A percentile compares a stretch with the other conserved stretches of the same genome.
phyloP scores from a whole-genome alignment of 1,140 invertebrate genomes.

The Proales similis region DNA sequence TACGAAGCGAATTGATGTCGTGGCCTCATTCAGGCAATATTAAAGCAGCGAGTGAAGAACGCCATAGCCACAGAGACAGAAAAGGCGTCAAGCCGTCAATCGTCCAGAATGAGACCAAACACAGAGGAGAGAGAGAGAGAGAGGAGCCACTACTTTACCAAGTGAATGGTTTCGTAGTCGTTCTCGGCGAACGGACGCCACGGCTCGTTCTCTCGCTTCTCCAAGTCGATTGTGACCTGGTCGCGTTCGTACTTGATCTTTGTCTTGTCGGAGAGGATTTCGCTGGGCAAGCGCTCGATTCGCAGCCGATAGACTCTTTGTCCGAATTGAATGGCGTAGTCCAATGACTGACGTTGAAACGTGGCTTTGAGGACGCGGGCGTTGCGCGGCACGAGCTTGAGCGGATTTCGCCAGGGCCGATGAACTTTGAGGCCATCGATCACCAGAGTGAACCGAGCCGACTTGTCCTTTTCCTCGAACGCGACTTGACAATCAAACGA shows the following conservation, averaged over 20 bases:
- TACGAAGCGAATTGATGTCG: too few relatives aligned
- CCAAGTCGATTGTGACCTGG: neutral
- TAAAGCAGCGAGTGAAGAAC: too few relatives aligned
- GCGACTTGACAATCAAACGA: slow-evolving; percentile 1
- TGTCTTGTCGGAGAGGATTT: slow-evolving; percentile 1
- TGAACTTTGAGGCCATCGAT: slow-evolving; percentile 15
- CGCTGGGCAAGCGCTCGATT: slow-evolving; percentile 6
- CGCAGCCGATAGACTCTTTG: slow-evolving; percentile 6
- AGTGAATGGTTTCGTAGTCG: slow-evolving; percentile 29
- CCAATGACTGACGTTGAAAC: slow-evolving; percentile 1
- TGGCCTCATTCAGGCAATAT: too few relatives aligned
- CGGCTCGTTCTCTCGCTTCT: slow-evolving; percentile 1
- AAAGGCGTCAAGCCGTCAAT: too few relatives aligned
- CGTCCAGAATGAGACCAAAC: too few relatives aligned
- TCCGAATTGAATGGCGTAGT: slow-evolving; percentile 5
- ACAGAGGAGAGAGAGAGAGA: neutral
- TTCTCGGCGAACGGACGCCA: slow-evolving; percentile 17
- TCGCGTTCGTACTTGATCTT: slow-evolving; percentile 19
- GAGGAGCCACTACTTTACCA: slow-evolving; percentile 7
- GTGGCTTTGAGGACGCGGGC: neutral
- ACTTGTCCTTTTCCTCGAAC: slow-evolving; percentile 6
- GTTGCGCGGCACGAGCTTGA: slow-evolving; percentile 9
- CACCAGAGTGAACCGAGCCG: neutral
- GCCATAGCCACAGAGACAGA: too few relatives aligned
- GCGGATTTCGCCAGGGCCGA: neutral